Evolutionary conservation across 2,888 invertebrate genomes (phyloP).

Genomic region (Drosophila neonasuta): DNA sequence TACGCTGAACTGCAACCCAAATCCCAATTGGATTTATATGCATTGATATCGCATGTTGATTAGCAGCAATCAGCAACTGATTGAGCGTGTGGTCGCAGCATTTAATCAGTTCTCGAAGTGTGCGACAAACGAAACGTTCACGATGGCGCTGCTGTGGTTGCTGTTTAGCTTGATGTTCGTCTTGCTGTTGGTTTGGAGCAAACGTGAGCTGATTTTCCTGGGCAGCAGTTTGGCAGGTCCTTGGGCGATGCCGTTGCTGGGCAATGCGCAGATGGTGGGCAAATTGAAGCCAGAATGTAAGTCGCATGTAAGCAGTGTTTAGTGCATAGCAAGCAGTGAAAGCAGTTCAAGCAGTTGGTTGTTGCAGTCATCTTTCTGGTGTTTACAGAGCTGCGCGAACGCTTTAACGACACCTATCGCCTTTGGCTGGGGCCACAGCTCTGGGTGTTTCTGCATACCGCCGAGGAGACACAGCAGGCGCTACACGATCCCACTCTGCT

Average conservation of each 20-base stretch:
- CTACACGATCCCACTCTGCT: slow-evolving; percentile 72
- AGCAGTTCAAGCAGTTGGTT: not conserved
- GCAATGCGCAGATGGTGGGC: slow-evolving; percentile 79
- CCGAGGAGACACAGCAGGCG: slow-evolving; percentile 78
- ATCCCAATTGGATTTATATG: slow-evolving; percentile 18
- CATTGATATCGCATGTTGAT: slow-evolving; percentile 22
- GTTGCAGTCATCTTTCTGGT: slow-evolving; percentile 70
- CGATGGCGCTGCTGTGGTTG: slow-evolving; percentile 35
- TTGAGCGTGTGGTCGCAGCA: slow-evolving; percentile 2
- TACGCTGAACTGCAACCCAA: slow-evolving; percentile 20
- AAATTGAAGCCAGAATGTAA: slow-evolving; percentile 80
- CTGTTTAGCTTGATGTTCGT: slow-evolving; percentile 22
- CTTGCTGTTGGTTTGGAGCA: slow-evolving; percentile 50
- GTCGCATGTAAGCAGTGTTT: slow-evolving; percentile 21
- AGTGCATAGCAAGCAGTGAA: not conserved
- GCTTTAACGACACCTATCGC: slow-evolving; percentile 74
- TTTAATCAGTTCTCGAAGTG: slow-evolving; percentile 5
- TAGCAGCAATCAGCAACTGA: slow-evolving; percentile 24
- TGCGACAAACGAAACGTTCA: not conserved
- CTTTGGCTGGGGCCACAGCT: slow-evolving; percentile 80
- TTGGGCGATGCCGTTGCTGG: slow-evolving; percentile 78
- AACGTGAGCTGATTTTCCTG: slow-evolving; percentile 58
- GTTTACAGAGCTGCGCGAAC: slow-evolving; percentile 70
- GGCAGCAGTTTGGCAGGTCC: slow-evolving; percentile 78
- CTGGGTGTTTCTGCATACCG: slow-evolving; percentile 79